Percentiles rank a stretch among this genome's conserved stretches.
phyloP scores from a whole-genome alignment of 2,797 vertebrate species.

The Eleutherodactylus coqui region DNA sequence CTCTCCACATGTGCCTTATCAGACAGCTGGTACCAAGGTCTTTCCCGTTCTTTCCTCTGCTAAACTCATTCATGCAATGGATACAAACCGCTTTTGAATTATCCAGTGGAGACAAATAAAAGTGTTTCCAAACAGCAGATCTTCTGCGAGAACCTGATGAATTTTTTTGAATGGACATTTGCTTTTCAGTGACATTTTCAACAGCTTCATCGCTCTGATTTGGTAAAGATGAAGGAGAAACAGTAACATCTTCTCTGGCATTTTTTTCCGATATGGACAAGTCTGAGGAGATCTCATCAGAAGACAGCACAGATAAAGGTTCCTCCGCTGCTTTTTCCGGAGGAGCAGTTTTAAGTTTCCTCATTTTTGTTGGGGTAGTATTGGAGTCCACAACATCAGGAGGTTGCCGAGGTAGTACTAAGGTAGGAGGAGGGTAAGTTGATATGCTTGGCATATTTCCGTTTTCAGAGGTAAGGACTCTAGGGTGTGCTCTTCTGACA shows the following conservation, averaged over 20 bases:
- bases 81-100: constrained; percentile 97
- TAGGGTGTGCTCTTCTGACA: constrained; percentile 93
- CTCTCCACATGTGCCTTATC: constrained; percentile 97
- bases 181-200: constrained; percentile 79
- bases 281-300: constrained; percentile 85
- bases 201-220: constrained; percentile 80
- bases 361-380: constrained; percentile 81
- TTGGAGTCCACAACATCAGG: constrained; percentile 70
- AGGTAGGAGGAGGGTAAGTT: constrained; percentile 69
- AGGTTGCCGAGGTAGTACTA: constrained; percentile 71
- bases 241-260: constrained; percentile 75
- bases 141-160: constrained; percentile 87
- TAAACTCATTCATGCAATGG: constrained; percentile 98
- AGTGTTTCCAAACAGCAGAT: constrained; percentile 98
- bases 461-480: constrained; percentile 86
- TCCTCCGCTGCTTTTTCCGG: constrained; percentile 83
- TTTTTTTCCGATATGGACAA: constrained; percentile 81
- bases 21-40: constrained; percentile 97
- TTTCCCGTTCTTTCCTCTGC: constrained; percentile 96
- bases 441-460: constrained; percentile 77
- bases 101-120: constrained; percentile 94
- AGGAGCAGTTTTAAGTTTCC: constrained; percentile 84
- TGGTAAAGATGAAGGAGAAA: constrained; percentile 77
- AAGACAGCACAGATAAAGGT: constrained; percentile 71
- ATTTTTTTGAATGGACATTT: constrained; percentile 82